These are phyloP conservation scores for Helicoverpa assulta DNA, from an alignment of 2,888 invertebrate genomes.

Conservation along the genomic window DNA sequence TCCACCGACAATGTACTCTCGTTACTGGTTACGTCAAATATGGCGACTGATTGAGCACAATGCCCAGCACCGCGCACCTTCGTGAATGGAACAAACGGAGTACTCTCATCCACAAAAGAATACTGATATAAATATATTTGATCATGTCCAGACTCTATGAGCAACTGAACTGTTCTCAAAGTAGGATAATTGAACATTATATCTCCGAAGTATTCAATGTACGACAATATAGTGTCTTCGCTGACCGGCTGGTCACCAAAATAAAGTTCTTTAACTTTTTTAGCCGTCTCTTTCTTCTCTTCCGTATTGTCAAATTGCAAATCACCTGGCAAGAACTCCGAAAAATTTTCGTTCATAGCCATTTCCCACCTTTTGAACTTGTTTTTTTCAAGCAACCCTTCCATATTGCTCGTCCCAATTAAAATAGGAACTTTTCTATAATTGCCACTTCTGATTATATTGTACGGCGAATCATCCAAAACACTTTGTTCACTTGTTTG, in stretches of 20 bases:
- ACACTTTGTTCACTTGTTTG: slow-evolving; percentile 18
- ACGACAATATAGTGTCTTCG: slow-evolving; percentile 53
- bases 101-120: slow-evolving; percentile 67
- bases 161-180: slow-evolving; percentile 64
- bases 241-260: slow-evolving; percentile 68
- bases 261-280: slow-evolving; percentile 69
- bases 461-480: slow-evolving; percentile 36
- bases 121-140: slow-evolving; percentile 74
- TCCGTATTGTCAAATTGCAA: slow-evolving; percentile 65
- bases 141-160: slow-evolving; percentile 62
- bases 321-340: slow-evolving; percentile 70
- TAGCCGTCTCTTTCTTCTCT: slow-evolving; percentile 63
- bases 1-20: slow-evolving; percentile 52
- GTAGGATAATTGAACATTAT: slow-evolving; percentile 66
- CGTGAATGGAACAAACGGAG: slow-evolving; percentile 62
- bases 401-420: slow-evolving; percentile 46
- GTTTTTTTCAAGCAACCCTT: slow-evolving; percentile 31
- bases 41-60: slow-evolving; percentile 63
- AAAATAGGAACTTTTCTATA: slow-evolving; percentile 48
- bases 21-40: slow-evolving; percentile 43
- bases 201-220: slow-evolving; percentile 76
- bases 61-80: slow-evolving; percentile 68
- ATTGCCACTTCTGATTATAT: slow-evolving; percentile 32
- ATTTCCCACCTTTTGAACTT: slow-evolving; percentile 53
- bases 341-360: slow-evolving; percentile 69